These are phyloP conservation scores for Clavelina lepadiformis DNA, from an alignment of 23 tunicate species.

Conservation along the genomic window DNA sequence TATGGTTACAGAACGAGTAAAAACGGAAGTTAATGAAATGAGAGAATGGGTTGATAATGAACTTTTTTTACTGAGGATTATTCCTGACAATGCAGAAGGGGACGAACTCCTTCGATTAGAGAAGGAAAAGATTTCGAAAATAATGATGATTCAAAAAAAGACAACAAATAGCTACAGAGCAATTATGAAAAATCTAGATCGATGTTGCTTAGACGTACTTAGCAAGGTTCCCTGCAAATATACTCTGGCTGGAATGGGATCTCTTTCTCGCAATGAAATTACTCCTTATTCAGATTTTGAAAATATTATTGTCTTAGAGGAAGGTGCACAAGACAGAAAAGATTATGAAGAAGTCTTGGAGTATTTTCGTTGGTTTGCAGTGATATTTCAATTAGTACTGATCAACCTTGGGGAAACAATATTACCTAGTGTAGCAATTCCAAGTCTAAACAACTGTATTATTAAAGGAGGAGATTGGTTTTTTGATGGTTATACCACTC, in stretches of 20 bases:
- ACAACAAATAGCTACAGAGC: not conserved
- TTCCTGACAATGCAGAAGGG: too few relatives aligned
- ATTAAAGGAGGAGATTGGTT: not conserved
- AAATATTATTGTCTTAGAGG: conserved; percentile 6
- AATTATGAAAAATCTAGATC: not conserved
- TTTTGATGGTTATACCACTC: conserved; percentile 4
- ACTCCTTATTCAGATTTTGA: too few relatives aligned
- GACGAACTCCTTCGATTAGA: too few relatives aligned
- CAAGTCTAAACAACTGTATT: conserved; percentile 4
- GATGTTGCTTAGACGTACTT: too few relatives aligned
- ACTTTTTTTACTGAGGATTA: too few relatives aligned
- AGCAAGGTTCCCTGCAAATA: not conserved
- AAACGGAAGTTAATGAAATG: not conserved
- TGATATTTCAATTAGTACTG: not conserved
- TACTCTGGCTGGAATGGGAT: conserved; percentile 2
- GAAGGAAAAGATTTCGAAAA: too few relatives aligned
- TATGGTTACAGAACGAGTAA: too few relatives aligned
- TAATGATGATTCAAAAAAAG: too few relatives aligned
- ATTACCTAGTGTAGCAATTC: conserved; percentile 2
- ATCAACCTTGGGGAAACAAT: conserved; percentile 4
- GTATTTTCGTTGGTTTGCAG: conserved; percentile 17
- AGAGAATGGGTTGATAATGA: not conserved
- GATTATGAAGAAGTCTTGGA: not conserved
- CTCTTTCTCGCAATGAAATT: conserved; percentile 3
- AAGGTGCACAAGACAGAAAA: not conserved